Base-by-base conservation (phyloP, 2,888 invertebrate species). In the Meliscaeva auricollis region DNA sequence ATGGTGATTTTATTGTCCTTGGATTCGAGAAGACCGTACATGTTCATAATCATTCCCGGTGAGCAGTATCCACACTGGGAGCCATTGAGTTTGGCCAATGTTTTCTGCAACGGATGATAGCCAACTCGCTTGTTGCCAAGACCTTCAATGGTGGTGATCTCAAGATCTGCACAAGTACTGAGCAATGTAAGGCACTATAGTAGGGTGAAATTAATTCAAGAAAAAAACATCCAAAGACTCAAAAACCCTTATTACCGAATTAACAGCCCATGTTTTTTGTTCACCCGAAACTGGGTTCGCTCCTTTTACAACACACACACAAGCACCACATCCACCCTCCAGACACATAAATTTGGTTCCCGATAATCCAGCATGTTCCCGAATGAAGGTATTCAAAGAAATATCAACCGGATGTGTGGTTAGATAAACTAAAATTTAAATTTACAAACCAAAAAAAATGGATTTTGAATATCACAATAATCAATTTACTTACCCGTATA, bases 61-160 rank as follows among this genome's bases (percentile, higher is more conserved):
- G 95, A 95, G 88, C 96, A 97, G 90, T 93, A 96, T 1, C 96
- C 96, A 89, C 96, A 96, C 89, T 96, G 96, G 0, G 95, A 94
- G 0, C 95, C 96, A 90, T 95, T 95, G 89, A 95, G 94, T 62
- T 94, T 93, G 6, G 95, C 95, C 70, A 96, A 90, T 1, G 94
- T 92, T 54, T 92, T 93, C 89, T 96, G 96, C 52, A 96, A 94
- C 13, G 94, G 93, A 88, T 96, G 95, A 89, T 96, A 96, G 4
- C 96, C 96, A 3, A 90, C 92, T 32, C 92, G 93, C 88, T 93
- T 93, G 89, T 93, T 94, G 1, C 96, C 96, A 68, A 96, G 90
- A 0, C 96, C 96, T 91, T 96, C 96, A 0, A 95, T 93, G 0
- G 96, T 96, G n/a, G 93, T 94, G 38, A 96, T 93, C 70, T 94